phyloP scores from a whole-genome alignment of 2,113 vertebrate genomes.

The Formicarius rufipectus region DNA sequence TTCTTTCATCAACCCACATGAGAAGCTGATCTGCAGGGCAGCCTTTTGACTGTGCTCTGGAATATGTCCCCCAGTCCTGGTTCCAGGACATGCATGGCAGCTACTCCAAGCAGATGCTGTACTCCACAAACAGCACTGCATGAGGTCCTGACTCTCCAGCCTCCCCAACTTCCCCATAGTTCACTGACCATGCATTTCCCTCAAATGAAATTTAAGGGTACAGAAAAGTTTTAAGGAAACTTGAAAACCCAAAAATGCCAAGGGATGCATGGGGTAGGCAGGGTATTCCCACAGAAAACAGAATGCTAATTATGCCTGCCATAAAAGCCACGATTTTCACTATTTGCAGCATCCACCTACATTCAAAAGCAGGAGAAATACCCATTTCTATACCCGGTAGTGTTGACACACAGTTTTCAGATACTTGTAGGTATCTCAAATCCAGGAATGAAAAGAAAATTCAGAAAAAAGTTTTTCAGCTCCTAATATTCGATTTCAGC shows the following conservation, averaged over 20 bases:
- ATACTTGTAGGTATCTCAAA: neutral
- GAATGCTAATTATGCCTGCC: neutral
- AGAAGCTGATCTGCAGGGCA: neutral
- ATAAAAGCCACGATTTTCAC: neutral
- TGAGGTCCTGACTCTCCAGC: neutral
- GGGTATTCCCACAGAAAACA: neutral
- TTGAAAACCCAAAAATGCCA: neutral
- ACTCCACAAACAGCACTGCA: neutral
- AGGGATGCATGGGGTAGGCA: neutral
- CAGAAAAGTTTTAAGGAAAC: neutral
- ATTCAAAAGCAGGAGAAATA: neutral
- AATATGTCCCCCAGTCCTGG: neutral
- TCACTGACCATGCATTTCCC: neutral
- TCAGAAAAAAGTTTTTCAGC: neutral
- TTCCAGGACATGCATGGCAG: neutral
- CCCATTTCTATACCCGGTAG: neutral
- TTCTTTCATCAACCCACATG: neutral
- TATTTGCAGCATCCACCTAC: neutral
- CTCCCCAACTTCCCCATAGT: neutral
- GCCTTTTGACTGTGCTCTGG: neutral
- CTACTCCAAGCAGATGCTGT: neutral
- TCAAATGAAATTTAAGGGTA: neutral
- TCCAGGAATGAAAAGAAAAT: neutral
- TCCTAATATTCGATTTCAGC: neutral
- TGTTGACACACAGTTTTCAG: neutral